Conservation (phyloP, 2,888 invertebrate genomes). For the Eulithis prunata region DNA sequence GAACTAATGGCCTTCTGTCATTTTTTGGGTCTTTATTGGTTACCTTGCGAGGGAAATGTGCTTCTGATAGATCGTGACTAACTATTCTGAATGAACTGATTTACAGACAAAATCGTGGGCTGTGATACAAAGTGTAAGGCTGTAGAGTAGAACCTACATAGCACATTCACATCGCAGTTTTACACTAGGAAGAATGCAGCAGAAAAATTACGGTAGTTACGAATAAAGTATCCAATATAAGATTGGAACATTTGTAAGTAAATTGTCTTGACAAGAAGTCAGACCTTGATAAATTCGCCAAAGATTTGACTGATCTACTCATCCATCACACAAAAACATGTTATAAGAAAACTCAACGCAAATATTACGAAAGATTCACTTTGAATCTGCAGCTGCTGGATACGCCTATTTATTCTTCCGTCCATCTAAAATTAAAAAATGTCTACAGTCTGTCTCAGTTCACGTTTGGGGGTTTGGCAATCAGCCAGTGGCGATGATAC, state of each 20-base stretch:
- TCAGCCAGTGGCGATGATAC: constrained; percentile 24
- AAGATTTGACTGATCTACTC: constrained; percentile 2
- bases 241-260: background rate
- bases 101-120: too few species aligned
- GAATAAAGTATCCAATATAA: too few species aligned
- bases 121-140: too few species aligned
- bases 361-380: constrained; percentile 22
- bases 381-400: constrained; percentile 4
- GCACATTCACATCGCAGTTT: too few species aligned
- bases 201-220: too few species aligned
- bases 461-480: constrained; percentile 20
- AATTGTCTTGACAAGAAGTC: background rate
- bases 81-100: too few species aligned
- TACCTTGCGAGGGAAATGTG: background rate
- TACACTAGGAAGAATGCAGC: too few species aligned
- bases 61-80: too few species aligned
- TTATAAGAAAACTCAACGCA: background rate
- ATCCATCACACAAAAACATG: background rate
- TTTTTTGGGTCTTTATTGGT: background rate
- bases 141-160: too few species aligned
- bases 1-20: background rate
- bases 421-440: constrained; percentile 30
- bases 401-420: constrained; percentile 13
- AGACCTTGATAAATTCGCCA: background rate
- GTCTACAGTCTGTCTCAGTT: constrained; percentile 7